Evolutionary conservation across 2,888 invertebrate genomes (phyloP), one percentile per base, ranked within the genome.

Genomic region (Eupithecia centaureata): DNA sequence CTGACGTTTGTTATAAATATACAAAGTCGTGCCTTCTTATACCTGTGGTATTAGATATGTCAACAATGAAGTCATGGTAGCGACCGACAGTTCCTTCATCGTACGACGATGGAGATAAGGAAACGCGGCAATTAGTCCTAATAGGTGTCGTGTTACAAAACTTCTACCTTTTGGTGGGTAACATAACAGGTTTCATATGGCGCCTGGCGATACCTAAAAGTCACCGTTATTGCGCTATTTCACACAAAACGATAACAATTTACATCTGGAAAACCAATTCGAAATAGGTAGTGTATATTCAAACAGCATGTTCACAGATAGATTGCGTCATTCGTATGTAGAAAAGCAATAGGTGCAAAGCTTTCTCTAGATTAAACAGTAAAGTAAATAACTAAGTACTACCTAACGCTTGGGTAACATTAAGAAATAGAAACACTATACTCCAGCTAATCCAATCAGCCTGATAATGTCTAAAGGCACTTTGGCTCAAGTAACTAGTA

Each of bases 81-180:
- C 61, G 57, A 32, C 27, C 61, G 47, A 47, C 32, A 61, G 52
- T 60, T 65, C 62, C 57, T 67, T 57, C 62, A 15, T 56, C 22
- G 30, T 18, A 32, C 18, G 28, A 58, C 57, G 63, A 22, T 33
- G 28, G 35, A 71, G 82, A 83, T 82, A 84, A 79, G 71, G 51
- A 66, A 59, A 74, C 73, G 68, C 42, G 73, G 61, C 77, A 70
- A 81, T 83, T 80, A 83, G 73, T 79, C 81, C 75, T 78, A 83
- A 82, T 82, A 76, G 70, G 63, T 77, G 75, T 77, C 72, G 77
- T 76, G 70, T 70, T 72, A 73, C 63, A 58, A 61, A 72, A 69
- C 57, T 12, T 32, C 56, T 30, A 12, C 30, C 56, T 57, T 30
- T 57, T 57, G 32, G 57, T 57, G 18, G 18, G 18, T 5, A 30